Evolutionary conservation across 1,140 invertebrate species (phyloP), one percentile per base, ranked within the genome.

Genomic region (Drosophila navojoa): DNA sequence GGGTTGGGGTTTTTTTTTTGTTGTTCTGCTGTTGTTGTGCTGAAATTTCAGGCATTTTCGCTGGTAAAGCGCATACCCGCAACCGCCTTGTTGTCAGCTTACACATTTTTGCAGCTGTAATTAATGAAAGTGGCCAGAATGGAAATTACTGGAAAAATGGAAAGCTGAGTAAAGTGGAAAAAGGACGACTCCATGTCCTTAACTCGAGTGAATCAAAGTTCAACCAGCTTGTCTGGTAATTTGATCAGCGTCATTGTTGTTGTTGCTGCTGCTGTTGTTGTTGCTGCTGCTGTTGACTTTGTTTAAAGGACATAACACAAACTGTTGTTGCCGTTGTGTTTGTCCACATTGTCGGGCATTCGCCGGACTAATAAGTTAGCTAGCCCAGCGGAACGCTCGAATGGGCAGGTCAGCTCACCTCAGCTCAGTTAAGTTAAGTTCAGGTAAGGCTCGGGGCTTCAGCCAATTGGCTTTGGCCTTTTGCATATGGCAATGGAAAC

Each of bases 401-500:
- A 11, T 38, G 35, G 35, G 4, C 42, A 15, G 42, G 42, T 45
- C 15, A 45, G 42, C 11, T 45, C 42, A 11, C 10, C 35, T 38
- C 35, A 4, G 35, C 35, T 6, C 15, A 16, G 58, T n/a, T 32
- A 4, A 29, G 27, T 29, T 62, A 5, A 29, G 27, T 13, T 32
- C 13, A 45, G 62, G 38, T 64, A 54, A 29, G 63, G 29, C 10
- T 19, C 35, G 25, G 53, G 59, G 60, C 47, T 64, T 76, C 47
- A 32, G 40, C 29, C 61, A 79, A 35, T 68, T 68, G 78, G 69
- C 78, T 75, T 50, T 68, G 29, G 42, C 15, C 19, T 67, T 76
- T 68, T 76, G 60, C 76, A 76, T 79, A 81, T 85, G 81, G 63
- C 9, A 74, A 87, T 72, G 71, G 81, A 86, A 86, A 76, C 81